A percentile compares a stretch with the other conserved stretches of the same genome.
Conservation (phyloP, 2,888 invertebrate species). For the Leucophora obtusa region DNA sequence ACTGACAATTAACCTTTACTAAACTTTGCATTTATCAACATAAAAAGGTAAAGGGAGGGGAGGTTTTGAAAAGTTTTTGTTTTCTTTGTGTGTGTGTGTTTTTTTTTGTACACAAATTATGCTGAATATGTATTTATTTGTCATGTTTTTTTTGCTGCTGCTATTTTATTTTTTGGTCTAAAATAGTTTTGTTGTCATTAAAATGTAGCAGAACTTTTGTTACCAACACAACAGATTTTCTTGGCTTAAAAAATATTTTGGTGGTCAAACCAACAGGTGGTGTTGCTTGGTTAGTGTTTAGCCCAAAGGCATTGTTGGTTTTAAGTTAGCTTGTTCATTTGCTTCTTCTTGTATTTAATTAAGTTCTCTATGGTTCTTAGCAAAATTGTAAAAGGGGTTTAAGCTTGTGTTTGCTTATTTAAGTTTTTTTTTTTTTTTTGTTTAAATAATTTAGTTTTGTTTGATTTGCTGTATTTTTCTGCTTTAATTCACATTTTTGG, state of each 20-base stretch:
- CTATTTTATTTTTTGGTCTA: not conserved
- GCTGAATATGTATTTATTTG: slow-evolving; percentile 1
- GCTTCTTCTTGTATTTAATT: not conserved
- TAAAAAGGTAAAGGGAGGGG: not conserved
- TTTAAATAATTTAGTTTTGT: slow-evolving; percentile 11
- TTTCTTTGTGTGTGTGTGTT: not conserved
- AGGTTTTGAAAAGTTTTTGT: not conserved
- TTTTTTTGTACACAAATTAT: not conserved
- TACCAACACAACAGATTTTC: not conserved
- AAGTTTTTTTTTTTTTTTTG: slow-evolving; percentile 7
- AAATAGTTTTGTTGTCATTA: slow-evolving; percentile 6
- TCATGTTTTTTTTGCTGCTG: not conserved
- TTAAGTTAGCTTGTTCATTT: not conserved
- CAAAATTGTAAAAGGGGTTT: not conserved
- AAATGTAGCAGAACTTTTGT: slow-evolving; percentile 2
- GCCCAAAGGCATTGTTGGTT: slow-evolving; percentile 12
- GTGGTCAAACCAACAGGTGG: slow-evolving; percentile 15
- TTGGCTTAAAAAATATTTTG: not conserved
- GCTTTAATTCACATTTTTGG: slow-evolving; percentile 12
- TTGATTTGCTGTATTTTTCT: slow-evolving; percentile 27
- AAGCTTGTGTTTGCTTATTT: slow-evolving; percentile 13
- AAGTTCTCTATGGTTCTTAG: not conserved
- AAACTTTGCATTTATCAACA: not conserved
- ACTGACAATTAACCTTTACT: not conserved
- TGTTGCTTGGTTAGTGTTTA: slow-evolving; percentile 9